Evolutionary conservation across 2,888 invertebrate species (phyloP).

Genomic region (Melitaea athalia): DNA sequence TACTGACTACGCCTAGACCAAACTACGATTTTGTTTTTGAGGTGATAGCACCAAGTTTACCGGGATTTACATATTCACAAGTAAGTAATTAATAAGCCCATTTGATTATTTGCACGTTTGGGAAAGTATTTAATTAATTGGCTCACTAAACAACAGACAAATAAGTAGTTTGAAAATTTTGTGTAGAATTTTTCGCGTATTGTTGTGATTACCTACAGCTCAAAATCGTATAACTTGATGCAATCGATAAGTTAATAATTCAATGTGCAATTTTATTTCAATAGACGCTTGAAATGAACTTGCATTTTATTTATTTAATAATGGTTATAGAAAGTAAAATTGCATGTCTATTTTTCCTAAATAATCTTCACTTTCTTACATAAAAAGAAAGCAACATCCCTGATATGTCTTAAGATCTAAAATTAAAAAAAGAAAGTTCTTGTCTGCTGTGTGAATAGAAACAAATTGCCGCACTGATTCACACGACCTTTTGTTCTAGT

Average conservation of each 20-base stretch:
- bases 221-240: too few species aligned
- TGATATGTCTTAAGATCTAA: conserved; percentile 1
- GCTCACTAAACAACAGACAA: background rate
- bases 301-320: too few species aligned
- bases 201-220: too few species aligned
- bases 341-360: background rate
- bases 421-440: conserved; percentile 2
- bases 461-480: conserved; percentile 4
- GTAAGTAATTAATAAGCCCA: conserved; percentile 47
- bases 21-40: conserved; percentile 85
- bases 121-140: too few species aligned
- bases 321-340: too few species aligned
- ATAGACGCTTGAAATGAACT: too few species aligned
- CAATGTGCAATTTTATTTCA: too few species aligned
- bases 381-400: background rate
- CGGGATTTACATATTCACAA: conserved; percentile 76
- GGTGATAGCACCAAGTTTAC: conserved; percentile 82
- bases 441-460: background rate
- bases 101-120: background rate
- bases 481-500: conserved; percentile 3
- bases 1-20: conserved; percentile 77
- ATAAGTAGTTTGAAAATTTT: background rate
- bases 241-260: too few species aligned
- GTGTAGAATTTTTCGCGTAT: too few species aligned
- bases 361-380: background rate